Base-by-base conservation (phyloP, 2,888 invertebrate genomes). In the Andrena bicolor region DNA sequence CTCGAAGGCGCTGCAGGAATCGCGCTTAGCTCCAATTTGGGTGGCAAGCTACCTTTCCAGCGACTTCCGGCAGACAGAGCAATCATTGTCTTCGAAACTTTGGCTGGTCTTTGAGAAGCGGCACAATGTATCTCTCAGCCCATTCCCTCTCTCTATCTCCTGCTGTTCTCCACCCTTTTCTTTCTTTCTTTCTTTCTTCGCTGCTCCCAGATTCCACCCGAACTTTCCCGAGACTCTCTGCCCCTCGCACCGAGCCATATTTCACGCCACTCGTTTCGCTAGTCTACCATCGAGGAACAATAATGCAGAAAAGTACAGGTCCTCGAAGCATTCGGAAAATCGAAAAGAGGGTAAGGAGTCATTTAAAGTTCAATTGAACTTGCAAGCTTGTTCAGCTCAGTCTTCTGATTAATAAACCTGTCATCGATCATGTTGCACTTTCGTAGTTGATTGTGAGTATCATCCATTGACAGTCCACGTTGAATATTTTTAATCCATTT, bases 61-160 rank as follows among this genome's bases (percentile, higher is more conserved):
- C 60, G 53, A 71, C 76, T 84, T 78, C 26, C 64, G 49, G 41
- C 65, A 51, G 73, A 51, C 63, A 60, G 68, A 71, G 76, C 58
- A 60, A 85, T 84, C 85, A 87, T 86, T 87, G 79, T 53, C 64
- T 70, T 63, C 53, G 53, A 82, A 86, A 86, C 69, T 86, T 86
- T 65, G 68, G 75, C 69, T 63, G 41, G 66, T 66, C 66, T 75
- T 71, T 71, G 70, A 78, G 73, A 84, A 78, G 66, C 82, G 72
- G 72, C 61, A 51, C 68, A 30, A 35, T 53, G 48, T 61, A 63
- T 68, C 56, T 56, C 51, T 48, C 49, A 60, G 58, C 56, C 49
- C 49, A 32, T 58, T 58, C 66, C 32, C 53, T 64, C 56, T 20
- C 10, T 32, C 26, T 56, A 13, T 41, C 41, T 41, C 16, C 5